A percentile compares a stretch with the other conserved stretches of the same genome.
Conservation (phyloP, 1,140 invertebrate genomes). For the Pogonomyrmex californicus region DNA sequence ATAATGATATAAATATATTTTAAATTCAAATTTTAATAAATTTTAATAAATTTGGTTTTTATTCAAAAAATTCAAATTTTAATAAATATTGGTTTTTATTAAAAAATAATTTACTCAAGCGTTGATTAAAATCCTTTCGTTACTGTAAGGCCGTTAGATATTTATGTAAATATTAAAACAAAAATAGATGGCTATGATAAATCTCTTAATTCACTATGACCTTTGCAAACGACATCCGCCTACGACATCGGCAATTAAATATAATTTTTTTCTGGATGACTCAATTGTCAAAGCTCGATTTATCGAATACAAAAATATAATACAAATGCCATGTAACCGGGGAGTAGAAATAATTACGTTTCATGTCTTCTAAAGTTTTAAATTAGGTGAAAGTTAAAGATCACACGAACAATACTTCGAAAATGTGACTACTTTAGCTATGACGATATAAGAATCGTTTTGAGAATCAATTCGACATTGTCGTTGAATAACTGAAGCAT, state of each 20-base stretch:
- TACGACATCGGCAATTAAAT: neutral
- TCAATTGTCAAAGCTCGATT: neutral
- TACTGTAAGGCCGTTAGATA: neutral
- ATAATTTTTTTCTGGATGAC: neutral
- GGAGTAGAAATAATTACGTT: neutral
- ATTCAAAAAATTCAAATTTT: neutral
- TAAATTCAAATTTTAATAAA: too few relatives aligned
- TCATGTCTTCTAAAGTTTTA: neutral
- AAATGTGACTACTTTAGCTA: neutral
- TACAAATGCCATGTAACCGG: neutral
- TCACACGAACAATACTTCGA: neutral
- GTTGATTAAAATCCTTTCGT: neutral
- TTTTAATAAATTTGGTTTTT: too few relatives aligned
- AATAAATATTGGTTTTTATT: neutral
- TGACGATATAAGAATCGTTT: neutral
- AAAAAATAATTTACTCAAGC: neutral
- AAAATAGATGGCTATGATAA: conserved; percentile 23
- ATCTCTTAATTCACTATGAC: conserved; percentile 11
- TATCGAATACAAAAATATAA: neutral
- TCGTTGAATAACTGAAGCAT: conserved; percentile 26
- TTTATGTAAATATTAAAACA: conserved; percentile 15
- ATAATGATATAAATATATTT: neutral
- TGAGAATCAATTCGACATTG: neutral
- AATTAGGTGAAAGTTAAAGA: neutral
- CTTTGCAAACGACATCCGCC: conserved; percentile 26